Evolutionary conservation across 2,888 invertebrate genomes (phyloP), one percentile per base, ranked within the genome.

Genomic region (Molorchus minor): DNA sequence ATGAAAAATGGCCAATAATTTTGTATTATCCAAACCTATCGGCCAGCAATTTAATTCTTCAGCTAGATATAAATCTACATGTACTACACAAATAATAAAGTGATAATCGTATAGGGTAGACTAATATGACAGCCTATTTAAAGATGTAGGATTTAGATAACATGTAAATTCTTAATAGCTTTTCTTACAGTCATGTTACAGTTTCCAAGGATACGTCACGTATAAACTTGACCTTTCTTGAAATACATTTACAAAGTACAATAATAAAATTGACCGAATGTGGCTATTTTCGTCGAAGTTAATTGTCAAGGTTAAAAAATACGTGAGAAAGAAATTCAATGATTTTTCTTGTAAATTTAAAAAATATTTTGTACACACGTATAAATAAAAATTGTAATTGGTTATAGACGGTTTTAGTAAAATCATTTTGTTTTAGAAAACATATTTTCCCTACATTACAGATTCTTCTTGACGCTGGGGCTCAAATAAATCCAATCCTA

Each of bases 401-500:
- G n/a, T n/a, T n/a, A n/a, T n/a, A n/a, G n/a, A n/a, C n/a, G n/a
- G n/a, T n/a, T n/a, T n/a, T n/a, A n/a, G n/a, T n/a, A n/a, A 52
- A 52, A 52, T 52, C 41, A 52, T 41, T 51, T 41, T 52, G 40
- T 47, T 38, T 25, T 16, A 40, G 33, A 35, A 33, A 10, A 49
- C 25, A 25, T 8, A 25, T 25, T 25, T 25, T 25, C 8, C 62
- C 44, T 19, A 29, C 25, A 38, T 75, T 77, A 16, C 71, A 90
- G 80, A 85, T 93, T 62, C 82, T 96, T 12, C 78, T 96, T 56
- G 95, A 96, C 75, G 85, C 89, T 47, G 92, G 92, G 0, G 94
- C 94, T 0, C 88, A 93, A 75, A 87, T 95, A 1, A 96, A 96
- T 79, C 89, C 91, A 0, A 85, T 96, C 13, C 87, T 94, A 67